These are phyloP conservation scores for Synanceia verrucosa DNA, from an alignment of 2,797 vertebrate species.

Conservation along the genomic window DNA sequence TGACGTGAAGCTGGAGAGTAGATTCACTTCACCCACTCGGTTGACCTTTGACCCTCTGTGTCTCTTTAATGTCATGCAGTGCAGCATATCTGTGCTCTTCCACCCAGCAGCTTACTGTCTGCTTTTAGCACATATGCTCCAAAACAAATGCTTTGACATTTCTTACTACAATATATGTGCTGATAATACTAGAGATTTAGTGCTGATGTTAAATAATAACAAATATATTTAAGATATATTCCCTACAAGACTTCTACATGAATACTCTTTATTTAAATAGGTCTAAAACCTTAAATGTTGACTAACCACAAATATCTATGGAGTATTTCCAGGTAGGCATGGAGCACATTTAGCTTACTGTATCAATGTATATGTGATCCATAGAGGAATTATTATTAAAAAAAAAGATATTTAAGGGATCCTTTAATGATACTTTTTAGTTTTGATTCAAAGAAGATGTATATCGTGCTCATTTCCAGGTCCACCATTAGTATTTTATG, in stretches of 20 bases:
- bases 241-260: no score
- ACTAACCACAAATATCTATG: neutral
- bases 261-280: neutral
- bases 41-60: constrained; percentile 6
- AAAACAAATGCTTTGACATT: neutral
- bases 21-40: neutral
- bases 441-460: no score
- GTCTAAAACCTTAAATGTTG: neutral
- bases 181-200: neutral
- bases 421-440: no score
- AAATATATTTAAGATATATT: no score
- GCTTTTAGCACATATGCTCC: neutral
- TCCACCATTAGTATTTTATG: no score
- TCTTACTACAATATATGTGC: neutral
- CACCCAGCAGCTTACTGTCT: neutral
- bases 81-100: neutral
- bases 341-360: no score
- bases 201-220: neutral
- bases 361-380: no score
- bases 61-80: neutral
- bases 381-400: no score
- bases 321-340: no score
- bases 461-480: no score
- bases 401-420: no score
- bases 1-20: neutral